Conservation (phyloP, 2,888 invertebrate species). For the Barypeithes pellucidus region DNA sequence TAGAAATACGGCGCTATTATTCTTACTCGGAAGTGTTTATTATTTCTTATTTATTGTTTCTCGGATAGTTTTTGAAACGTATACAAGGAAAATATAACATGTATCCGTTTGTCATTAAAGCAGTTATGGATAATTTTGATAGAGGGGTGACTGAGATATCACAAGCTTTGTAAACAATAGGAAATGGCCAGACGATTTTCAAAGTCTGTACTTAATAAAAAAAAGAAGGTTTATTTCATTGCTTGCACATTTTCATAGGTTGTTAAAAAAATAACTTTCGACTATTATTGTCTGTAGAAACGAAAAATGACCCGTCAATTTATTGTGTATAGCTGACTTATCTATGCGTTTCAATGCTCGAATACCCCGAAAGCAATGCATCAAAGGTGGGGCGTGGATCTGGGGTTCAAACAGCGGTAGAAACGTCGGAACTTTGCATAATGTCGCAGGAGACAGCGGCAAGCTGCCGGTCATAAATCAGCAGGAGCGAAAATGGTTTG, state of each 20-base stretch:
- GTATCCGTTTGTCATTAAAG: slow-evolving; percentile 38
- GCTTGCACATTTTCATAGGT: too few species aligned
- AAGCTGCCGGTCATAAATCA: slow-evolving; percentile 66
- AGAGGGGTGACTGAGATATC: slow-evolving; percentile 20
- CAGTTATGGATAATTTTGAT: slow-evolving; percentile 22
- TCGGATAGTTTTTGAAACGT: slow-evolving; percentile 24
- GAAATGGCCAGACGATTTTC: too few species aligned
- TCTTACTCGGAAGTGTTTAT: slow-evolving; percentile 44
- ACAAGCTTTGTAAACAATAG: slow-evolving; percentile 6
- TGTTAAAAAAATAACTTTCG: too few species aligned
- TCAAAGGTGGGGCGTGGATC: slow-evolving; percentile 62
- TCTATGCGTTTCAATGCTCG: slow-evolving; percentile 15
- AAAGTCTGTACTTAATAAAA: too few species aligned
- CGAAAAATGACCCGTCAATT: not conserved
- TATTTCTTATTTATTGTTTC: slow-evolving; percentile 49
- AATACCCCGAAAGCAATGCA: slow-evolving; percentile 58
- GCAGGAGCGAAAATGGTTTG: slow-evolving; percentile 39
- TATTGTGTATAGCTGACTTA: not conserved
- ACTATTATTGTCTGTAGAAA: too few species aligned
- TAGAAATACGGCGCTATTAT: slow-evolving; percentile 33
- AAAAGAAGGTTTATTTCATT: too few species aligned
- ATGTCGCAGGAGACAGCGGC: slow-evolving; percentile 70
- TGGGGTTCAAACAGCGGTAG: slow-evolving; percentile 66
- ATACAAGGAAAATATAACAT: slow-evolving; percentile 27
- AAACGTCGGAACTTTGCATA: slow-evolving; percentile 67